These are phyloP conservation scores for Lampris incognitus DNA, from an alignment of 2,113 vertebrate genomes.

Conservation along the genomic window DNA sequence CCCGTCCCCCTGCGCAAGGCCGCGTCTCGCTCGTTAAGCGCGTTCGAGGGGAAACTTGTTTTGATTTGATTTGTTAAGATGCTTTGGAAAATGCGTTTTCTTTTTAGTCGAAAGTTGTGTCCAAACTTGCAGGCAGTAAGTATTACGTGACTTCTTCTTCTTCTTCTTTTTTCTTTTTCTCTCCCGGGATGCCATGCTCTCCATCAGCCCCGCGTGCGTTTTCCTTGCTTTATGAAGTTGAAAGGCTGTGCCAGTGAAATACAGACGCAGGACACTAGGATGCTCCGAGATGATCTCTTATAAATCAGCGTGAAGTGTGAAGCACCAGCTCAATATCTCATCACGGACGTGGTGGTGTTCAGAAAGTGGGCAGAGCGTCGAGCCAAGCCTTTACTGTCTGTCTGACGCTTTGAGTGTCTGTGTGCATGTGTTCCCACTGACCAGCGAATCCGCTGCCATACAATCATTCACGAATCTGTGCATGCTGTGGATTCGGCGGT, in stretches of 20 bases:
- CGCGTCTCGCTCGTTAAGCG: conserved; percentile 35
- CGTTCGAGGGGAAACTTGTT: conserved; percentile 21
- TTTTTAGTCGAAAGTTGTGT: conserved; percentile 51
- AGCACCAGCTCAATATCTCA: conserved; percentile 76
- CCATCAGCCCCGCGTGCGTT: conserved; percentile 31
- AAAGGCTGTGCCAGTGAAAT: conserved; percentile 66
- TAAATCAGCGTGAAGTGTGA: conserved; percentile 73
- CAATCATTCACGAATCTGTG: conserved; percentile 63
- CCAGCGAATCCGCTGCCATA: conserved; percentile 50
- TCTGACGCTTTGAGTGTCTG: conserved; percentile 44
- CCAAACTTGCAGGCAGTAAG: conserved; percentile 40
- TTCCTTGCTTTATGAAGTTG: conserved; percentile 51
- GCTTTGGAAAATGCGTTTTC: conserved; percentile 62
- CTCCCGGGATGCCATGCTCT: conserved; percentile 3
- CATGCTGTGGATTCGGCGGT: conserved; percentile 47
- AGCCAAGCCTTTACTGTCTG: conserved; percentile 61
- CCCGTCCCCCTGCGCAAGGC: conserved; percentile 28
- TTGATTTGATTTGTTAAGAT: conserved; percentile 60
- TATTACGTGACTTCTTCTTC: neutral
- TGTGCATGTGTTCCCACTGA: conserved; percentile 51
- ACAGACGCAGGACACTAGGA: conserved; percentile 42
- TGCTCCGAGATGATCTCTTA: conserved; percentile 60
- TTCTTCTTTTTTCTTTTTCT: conserved; percentile 10
- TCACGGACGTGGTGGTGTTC: conserved; percentile 68
- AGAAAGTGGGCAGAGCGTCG: conserved; percentile 66